phyloP scores from a whole-genome alignment of 2,113 vertebrate species.

The Bungarus multicinctus region DNA sequence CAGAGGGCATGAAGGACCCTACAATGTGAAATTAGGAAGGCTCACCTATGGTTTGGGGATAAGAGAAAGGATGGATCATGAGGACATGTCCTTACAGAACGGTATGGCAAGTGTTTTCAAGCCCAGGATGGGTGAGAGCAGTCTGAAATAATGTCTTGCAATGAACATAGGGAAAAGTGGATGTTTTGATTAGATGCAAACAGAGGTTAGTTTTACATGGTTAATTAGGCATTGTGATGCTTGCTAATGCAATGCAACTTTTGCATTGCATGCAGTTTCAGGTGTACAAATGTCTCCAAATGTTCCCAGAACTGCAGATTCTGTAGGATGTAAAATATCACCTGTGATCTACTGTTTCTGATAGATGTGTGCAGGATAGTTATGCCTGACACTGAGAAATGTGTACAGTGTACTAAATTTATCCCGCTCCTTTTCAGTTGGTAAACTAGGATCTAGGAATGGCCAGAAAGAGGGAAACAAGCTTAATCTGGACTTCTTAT shows the following conservation, averaged over 20 bases:
- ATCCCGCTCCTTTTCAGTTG: background rate
- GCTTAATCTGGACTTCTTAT: background rate
- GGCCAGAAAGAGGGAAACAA: background rate
- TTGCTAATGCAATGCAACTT: background rate
- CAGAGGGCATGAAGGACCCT: background rate
- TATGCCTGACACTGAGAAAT: background rate
- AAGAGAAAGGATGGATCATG: background rate
- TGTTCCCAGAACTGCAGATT: background rate
- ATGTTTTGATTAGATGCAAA: background rate
- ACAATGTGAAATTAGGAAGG: background rate
- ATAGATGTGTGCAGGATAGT: background rate
- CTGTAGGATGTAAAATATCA: background rate
- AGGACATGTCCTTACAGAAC: background rate
- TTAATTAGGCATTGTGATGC: background rate
- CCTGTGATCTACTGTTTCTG: background rate
- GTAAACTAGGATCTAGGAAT: background rate
- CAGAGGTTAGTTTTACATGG: background rate
- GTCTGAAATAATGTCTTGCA: background rate
- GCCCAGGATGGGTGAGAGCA: background rate
- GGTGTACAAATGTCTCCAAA: background rate
- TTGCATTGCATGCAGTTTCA: background rate
- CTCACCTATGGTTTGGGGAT: background rate
- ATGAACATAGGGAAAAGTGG: background rate
- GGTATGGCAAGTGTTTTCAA: background rate
- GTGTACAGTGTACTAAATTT: background rate